phyloP scores from a whole-genome alignment of 2,888 invertebrate species.

The Drosophila nr. fundita region DNA sequence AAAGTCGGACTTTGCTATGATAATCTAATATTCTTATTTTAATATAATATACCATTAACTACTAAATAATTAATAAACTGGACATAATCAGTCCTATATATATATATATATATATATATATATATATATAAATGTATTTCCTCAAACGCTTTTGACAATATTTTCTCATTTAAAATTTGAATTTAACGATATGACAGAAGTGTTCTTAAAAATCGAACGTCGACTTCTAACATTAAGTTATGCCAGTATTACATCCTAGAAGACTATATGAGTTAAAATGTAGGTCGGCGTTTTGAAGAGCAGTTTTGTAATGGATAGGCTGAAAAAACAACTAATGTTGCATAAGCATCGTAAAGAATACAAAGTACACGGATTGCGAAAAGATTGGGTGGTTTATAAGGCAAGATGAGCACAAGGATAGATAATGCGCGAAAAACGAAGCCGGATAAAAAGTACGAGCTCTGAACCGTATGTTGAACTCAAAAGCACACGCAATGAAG shows the following conservation, averaged over 20 bases:
- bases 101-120: too few species aligned
- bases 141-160: too few species aligned
- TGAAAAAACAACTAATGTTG: background rate
- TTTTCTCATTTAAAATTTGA: too few species aligned
- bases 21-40: too few species aligned
- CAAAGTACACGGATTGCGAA: background rate
- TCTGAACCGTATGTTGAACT: background rate
- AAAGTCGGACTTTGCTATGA: too few species aligned
- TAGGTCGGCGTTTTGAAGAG: background rate
- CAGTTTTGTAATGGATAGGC: background rate
- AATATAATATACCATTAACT: too few species aligned
- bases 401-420: background rate
- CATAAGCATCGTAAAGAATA: background rate
- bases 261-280: background rate
- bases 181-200: background rate
- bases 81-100: too few species aligned
- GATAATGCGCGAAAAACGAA: conserved; percentile 5
- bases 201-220: background rate
- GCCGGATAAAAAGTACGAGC: background rate
- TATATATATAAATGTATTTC: too few species aligned
- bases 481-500: background rate
- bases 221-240: background rate
- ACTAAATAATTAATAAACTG: too few species aligned
- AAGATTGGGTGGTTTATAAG: background rate
- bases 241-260: background rate